These are phyloP conservation scores for Axis porcinus DNA, from an alignment of 2,113 vertebrate genomes.

Conservation along the genomic window DNA sequence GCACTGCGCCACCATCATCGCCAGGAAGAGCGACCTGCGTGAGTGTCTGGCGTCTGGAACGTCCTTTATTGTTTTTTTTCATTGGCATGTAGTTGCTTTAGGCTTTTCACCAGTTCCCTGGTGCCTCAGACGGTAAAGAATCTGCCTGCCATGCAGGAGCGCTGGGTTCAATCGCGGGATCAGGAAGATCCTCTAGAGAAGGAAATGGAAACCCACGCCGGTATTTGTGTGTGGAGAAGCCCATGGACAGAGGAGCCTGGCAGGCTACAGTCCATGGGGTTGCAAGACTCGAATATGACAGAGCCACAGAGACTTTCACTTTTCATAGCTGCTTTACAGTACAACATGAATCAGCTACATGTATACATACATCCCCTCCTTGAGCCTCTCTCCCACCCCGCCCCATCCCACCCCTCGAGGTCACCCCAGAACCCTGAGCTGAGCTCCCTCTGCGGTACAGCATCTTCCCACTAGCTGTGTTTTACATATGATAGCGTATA, in stretches of 20 bases:
- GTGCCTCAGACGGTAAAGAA: neutral
- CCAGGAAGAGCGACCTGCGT: slow-evolving; percentile 80
- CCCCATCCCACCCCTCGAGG: neutral
- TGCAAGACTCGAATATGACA: neutral
- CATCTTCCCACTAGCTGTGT: neutral
- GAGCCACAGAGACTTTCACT: neutral
- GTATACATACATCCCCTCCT: neutral
- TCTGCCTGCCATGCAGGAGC: neutral
- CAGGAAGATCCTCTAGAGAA: neutral
- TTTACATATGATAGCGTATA: neutral
- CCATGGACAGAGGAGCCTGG: neutral
- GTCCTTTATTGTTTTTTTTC: neutral
- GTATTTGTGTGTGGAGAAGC: neutral
- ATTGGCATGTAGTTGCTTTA: neutral
- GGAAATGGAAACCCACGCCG: neutral
- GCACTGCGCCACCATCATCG: slow-evolving; percentile 54
- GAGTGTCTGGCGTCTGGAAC: slow-evolving; percentile 25
- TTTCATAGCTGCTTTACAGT: neutral
- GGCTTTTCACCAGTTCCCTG: neutral
- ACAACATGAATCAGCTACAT: neutral
- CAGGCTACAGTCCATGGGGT: neutral
- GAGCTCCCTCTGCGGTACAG: neutral
- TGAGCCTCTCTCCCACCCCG: neutral
- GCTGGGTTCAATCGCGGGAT: neutral
- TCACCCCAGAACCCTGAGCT: neutral